Evolutionary conservation across 2,113 vertebrate genomes (phyloP), one percentile per base, ranked within the genome.

Genomic region (Chascanopsetta lugubris): DNA sequence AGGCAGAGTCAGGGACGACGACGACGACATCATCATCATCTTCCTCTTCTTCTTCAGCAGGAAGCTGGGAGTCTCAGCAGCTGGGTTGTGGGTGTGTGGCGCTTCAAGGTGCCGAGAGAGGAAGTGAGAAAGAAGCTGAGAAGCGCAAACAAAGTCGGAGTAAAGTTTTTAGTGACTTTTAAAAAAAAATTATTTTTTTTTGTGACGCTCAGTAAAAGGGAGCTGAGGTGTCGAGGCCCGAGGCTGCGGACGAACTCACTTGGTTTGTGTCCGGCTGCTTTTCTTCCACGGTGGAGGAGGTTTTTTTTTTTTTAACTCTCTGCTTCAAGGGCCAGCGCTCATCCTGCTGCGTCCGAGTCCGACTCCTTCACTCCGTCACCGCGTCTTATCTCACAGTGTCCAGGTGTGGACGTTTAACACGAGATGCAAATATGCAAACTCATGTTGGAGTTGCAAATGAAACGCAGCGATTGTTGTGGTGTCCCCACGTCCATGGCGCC

Each of bases 261-360:
- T n/a, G n/a, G n/a, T n/a, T n/a, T 8, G 8, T 42, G 38, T 42
- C 15, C 38, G 17, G 34, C 34, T 38, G 34, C 34, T 5, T 13
- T 15, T 15, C 12, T 17, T 15, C 12, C 6, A 5, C 3, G 13
- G 34, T 15, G 38, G 12, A 15, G 46, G 46, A 48, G 22, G 17
- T 13, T 11, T 25, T 49, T 7, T 15, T 38, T 8, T 4, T 30
- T 30, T n/a, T n/a, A n/a, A n/a, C 36, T 5, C 36, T 6, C 36
- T 6, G 36, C 3, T 5, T 15, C 6, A 25, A 25, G 11, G 12
- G 17, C 13, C 12, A 17, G 7, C 26, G 13, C 21, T 15, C 12
- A 11, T 24, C 10, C 21, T 66, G 62, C 62, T 60, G 34, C 53
- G 50, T 60, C 43, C 74, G 65, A 60, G 43, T 57, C 18, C 24